phyloP scores from a whole-genome alignment of 2,113 vertebrate genomes.

The pig (Sus scrofa) region DNA sequence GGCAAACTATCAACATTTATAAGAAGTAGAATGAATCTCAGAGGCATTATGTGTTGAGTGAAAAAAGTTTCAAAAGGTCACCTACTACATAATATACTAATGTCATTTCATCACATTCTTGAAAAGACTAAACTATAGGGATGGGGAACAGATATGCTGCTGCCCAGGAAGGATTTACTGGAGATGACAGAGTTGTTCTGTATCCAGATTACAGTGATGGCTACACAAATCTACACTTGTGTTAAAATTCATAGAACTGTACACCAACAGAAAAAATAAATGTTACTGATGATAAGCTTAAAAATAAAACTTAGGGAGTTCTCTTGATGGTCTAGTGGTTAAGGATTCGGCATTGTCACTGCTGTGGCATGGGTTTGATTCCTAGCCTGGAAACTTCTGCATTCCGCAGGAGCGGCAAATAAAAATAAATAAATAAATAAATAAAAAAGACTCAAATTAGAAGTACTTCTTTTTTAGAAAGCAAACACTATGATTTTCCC shows the following conservation, averaged over 20 bases:
- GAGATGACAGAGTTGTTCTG: not conserved
- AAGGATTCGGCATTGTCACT: too few relatives aligned
- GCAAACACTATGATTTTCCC: not conserved
- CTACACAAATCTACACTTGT: not conserved
- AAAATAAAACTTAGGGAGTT: not conserved
- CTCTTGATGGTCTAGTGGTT: too few relatives aligned
- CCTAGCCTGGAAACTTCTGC: too few relatives aligned
- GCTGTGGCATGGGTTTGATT: too few relatives aligned
- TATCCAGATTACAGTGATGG: not conserved
- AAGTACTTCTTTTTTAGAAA: slow-evolving; percentile 43
- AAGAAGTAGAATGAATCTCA: not conserved
- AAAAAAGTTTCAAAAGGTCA: not conserved
- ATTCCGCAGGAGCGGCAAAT: too few relatives aligned
- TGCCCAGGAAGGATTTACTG: not conserved
- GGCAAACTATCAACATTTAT: not conserved
- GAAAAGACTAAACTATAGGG: not conserved
- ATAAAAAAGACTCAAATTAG: not conserved
- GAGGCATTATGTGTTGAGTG: not conserved
- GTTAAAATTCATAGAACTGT: not conserved
- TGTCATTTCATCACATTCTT: not conserved
- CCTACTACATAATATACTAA: not conserved
- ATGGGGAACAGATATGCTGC: not conserved
- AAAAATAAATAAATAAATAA: too few relatives aligned
- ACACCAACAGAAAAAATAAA: not conserved
- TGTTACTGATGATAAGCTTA: not conserved